A percentile compares a stretch with the other conserved stretches of the same genome.
phyloP scores from a whole-genome alignment of 2,888 invertebrate genomes.

The Cephus pygmeus region DNA sequence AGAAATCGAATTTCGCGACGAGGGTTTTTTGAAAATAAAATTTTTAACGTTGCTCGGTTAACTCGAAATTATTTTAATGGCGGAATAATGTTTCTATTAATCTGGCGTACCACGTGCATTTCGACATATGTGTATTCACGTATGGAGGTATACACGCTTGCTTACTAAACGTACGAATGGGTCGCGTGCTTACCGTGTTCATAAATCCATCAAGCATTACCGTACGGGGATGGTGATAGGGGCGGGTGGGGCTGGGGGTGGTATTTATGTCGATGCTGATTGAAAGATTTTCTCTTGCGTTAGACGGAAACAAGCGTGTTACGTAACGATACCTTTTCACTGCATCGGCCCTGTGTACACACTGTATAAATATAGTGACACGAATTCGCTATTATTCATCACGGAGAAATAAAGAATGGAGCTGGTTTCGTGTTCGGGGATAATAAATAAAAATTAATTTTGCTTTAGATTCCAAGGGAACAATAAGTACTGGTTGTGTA shows the following conservation, averaged over 20 bases:
- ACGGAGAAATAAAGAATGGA: background rate
- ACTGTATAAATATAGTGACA: background rate
- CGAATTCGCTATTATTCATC: background rate
- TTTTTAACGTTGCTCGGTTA: background rate
- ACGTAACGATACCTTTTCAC: background rate
- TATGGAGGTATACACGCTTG: background rate
- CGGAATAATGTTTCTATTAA: background rate
- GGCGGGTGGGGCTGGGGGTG: background rate
- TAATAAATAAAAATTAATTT: background rate
- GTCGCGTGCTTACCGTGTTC: background rate
- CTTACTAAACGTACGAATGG: background rate
- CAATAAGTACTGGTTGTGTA: no score
- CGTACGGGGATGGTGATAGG: background rate
- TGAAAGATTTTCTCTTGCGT: background rate
- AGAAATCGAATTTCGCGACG: background rate
- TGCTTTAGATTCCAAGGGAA: background rate
- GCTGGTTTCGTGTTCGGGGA: background rate
- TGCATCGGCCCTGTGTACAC: background rate
- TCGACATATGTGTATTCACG: background rate
- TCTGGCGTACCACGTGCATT: background rate
- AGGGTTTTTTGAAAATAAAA: background rate
- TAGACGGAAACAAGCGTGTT: background rate
- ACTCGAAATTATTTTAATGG: background rate
- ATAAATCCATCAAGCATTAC: background rate
- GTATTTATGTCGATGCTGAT: background rate